Evolutionary conservation across 2,113 vertebrate species (phyloP), one percentile per base, ranked within the genome.

Genomic region (Ariopsis seemanni): DNA sequence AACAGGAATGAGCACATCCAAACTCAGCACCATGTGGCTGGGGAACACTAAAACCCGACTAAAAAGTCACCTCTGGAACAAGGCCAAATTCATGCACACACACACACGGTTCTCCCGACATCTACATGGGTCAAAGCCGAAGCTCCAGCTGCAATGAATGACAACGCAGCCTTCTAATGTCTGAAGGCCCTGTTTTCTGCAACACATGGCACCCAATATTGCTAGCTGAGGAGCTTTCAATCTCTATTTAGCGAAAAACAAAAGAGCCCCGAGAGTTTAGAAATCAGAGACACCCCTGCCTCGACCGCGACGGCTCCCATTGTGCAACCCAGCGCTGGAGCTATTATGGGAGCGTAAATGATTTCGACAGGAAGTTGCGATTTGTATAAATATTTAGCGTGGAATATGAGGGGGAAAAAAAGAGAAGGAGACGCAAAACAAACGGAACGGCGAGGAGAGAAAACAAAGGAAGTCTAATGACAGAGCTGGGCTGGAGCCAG

Each of bases 171-270:
- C 84, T 58, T 74, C 80, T 48, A 84, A 82, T 77, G 86, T 85
- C 89, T 82, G 79, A 86, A 81, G 86, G 72, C 71, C 79, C 84
- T 34, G 71, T 88, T 85, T 88, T 82, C 81, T 65, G 75, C 71
- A 88, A 88, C 89, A 88, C 86, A 86, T 79, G 83, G 89, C 57
- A 80, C 83, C 83, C 60, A 55, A 90, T 84, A 88, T 86, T 57
- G 60, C 86, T 72, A 77, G 71, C 50, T 25, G 42, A 80, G 57
- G 71, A 86, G 89, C 86, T 80, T 79, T 90, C 89, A 83, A 72
- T 90, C 86, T 90, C 82, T 90, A 86, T 90, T 90, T 90, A 84
- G 42, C 86, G 48, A 86, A 88, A 88, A 90, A 90, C 89, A 90
- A 86, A 90, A 88, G 89, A 90, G 62, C 84, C 84, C 80, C n/a